Percentiles rank a stretch among this genome's conserved stretches.
Evolutionary conservation across 1,140 invertebrate genomes (phyloP).

Genomic region (Xylocopa sonorina): DNA sequence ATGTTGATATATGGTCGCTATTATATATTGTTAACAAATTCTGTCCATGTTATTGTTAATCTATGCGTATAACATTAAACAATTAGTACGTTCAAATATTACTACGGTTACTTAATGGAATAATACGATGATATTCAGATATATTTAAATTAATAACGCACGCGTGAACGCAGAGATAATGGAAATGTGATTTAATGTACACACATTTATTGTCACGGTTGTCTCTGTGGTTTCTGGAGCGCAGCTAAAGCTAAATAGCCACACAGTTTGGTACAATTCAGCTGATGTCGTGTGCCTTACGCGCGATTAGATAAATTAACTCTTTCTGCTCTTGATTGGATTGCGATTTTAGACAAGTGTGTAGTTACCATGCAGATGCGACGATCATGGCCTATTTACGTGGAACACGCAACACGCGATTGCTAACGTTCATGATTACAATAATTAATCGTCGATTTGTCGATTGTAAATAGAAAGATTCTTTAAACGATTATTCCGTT

Average conservation of each 20-base stretch:
- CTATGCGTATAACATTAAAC: too few species aligned
- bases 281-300: neutral
- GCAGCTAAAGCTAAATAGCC: conserved; percentile 1
- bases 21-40: too few species aligned
- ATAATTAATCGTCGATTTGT: too few species aligned
- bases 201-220: neutral
- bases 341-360: neutral
- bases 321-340: neutral
- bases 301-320: neutral
- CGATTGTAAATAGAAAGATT: too few species aligned
- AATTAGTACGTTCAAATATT: neutral
- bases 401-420: neutral
- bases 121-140: neutral
- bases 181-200: too few species aligned
- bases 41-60: too few species aligned
- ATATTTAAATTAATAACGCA: too few species aligned
- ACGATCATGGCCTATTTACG: neutral
- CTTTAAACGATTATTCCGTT: too few species aligned
- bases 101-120: neutral
- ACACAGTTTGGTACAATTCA: neutral
- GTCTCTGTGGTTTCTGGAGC: conserved; percentile 10
- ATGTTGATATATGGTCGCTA: too few species aligned
- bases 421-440: neutral
- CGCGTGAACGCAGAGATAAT: too few species aligned
- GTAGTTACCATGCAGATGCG: neutral